phyloP scores from a whole-genome alignment of 53 echinoderm and acorn worm species.

The Actinopyga echinites region DNA sequence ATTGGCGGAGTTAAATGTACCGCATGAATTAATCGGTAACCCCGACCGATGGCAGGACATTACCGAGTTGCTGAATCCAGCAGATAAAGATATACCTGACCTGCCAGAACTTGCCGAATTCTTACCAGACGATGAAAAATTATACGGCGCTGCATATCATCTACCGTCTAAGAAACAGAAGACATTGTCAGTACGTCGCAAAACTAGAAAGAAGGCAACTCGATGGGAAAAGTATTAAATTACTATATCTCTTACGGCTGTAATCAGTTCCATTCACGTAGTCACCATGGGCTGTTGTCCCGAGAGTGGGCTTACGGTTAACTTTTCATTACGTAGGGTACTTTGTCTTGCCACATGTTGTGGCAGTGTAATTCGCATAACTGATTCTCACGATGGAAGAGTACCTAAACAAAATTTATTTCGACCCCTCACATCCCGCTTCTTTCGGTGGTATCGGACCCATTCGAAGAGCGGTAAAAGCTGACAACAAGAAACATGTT shows the following conservation, averaged over 20 bases:
- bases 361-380: conserved; percentile 18
- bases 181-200: not conserved
- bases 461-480: conserved; percentile 8
- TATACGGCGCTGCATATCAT: not conserved
- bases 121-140: not conserved
- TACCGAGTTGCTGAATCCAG: not conserved
- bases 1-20: conserved; percentile 14
- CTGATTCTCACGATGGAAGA: conserved; percentile 37
- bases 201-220: not conserved
- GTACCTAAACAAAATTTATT: conserved; percentile 38
- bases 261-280: not conserved
- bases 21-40: conserved; percentile 48
- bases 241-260: not conserved
- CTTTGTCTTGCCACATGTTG: conserved; percentile 44
- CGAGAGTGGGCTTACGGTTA: not conserved
- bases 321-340: not conserved
- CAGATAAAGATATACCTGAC: not conserved
- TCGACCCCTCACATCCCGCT: conserved; percentile 56
- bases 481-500: too few relatives aligned
- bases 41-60: conserved; percentile 26
- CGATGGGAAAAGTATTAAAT: not conserved
- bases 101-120: not conserved
- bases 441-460: conserved; percentile 39
- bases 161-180: not conserved
- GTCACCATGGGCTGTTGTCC: not conserved